Evolutionary conservation across 2,888 invertebrate species (phyloP), one percentile per base, ranked within the genome.

Genomic region (Oxytorus armatus): DNA sequence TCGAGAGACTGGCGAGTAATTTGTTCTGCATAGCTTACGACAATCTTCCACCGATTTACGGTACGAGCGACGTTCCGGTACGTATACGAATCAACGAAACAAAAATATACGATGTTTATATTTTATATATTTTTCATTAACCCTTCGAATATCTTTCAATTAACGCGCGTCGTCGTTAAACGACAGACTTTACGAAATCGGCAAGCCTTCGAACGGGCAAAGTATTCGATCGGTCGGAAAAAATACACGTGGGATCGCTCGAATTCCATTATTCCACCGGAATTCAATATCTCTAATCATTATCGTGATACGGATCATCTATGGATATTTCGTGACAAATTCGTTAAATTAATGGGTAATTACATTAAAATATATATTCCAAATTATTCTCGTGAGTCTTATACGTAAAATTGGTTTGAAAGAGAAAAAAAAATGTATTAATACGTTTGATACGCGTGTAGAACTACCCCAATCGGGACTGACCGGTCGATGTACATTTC

Each of bases 11-110:
- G 47, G 85, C 89, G 21, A 93, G 93, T 77, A 93, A 93, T 81
- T 88, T 95, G 77, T 94, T 95, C 86, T 95, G 95, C 85, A 93
- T 95, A 75, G 92, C 93, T 16, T 93, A 92, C 69, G 94, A 93
- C 79, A 95, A 95, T 91, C 90, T 94, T 73, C 94, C 94, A 57
- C 89, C 90, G 14, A 84, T 86, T 14, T 90, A 90, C 57, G 89
- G 83, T 55, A 85, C 85, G 2, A 86, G 82, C 25, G 86, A 86
- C 25, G 76, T 84, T 76, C 79, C 86, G 72, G 85, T 88, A 72
- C 59, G 80, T 79, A 25, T 10, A 29, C 4, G 21, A 39, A 51
- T 16, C 11, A 33, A 65, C n/a, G 4, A 51, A 69, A 42, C 57
- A n/a, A 42, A 42, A 44, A 51, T 53, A 36, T 7, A 44, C 29